Evolutionary conservation across 2,113 vertebrate genomes (phyloP).

Genomic region (Hiodon tergisus): DNA sequence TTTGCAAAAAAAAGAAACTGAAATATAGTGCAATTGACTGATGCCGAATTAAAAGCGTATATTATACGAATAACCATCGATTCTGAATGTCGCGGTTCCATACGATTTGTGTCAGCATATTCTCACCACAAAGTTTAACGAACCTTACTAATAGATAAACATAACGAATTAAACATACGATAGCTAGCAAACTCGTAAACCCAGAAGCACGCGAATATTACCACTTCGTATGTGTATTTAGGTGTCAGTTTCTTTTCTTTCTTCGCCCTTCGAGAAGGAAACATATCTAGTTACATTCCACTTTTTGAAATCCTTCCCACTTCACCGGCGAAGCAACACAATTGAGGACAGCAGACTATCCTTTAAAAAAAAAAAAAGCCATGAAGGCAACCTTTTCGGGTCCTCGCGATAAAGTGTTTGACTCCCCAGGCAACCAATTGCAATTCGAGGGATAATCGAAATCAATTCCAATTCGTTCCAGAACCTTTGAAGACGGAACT

Average conservation of each 20-base stretch:
- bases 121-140: too few relatives aligned
- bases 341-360: not conserved
- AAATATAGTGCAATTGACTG: too few relatives aligned
- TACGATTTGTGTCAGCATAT: too few relatives aligned
- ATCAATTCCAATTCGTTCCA: slow-evolving; percentile 1
- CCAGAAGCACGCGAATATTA: slow-evolving; percentile 7
- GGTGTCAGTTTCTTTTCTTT: slow-evolving; percentile 9
- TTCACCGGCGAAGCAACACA: not conserved
- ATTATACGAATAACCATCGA: too few relatives aligned
- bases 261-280: slow-evolving; percentile 5
- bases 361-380: not conserved
- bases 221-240: slow-evolving; percentile 5
- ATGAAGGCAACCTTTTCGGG: not conserved
- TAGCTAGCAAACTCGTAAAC: not conserved
- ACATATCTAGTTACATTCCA: slow-evolving; percentile 20
- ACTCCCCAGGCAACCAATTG: slow-evolving; percentile 8
- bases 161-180: too few relatives aligned
- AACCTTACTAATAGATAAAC: too few relatives aligned
- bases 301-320: not conserved
- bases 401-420: slow-evolving; percentile 4
- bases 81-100: too few relatives aligned
- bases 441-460: not conserved
- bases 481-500: slow-evolving; percentile 9
- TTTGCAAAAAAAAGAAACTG: too few relatives aligned
- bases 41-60: too few relatives aligned